These are phyloP conservation scores for Melipona quadrifasciata DNA, from an alignment of 1,140 invertebrate genomes.

Conservation along the genomic window DNA sequence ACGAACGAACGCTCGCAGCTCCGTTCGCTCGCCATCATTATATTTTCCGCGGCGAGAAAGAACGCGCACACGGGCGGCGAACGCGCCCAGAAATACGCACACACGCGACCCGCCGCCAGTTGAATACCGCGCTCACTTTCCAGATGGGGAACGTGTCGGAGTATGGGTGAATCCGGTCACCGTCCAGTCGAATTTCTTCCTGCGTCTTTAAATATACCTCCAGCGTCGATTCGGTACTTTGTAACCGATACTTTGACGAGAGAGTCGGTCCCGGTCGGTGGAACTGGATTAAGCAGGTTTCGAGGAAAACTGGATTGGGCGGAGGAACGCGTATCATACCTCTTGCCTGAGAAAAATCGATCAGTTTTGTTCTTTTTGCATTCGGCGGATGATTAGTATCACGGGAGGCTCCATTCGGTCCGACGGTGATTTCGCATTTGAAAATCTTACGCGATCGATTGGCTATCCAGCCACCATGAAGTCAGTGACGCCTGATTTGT, in stretches of 20 bases:
- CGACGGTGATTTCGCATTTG: neutral
- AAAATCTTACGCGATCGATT: neutral
- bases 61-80: constrained; percentile 46
- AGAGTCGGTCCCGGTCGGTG: neutral
- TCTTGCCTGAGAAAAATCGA: neutral
- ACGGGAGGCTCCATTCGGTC: neutral
- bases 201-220: constrained; percentile 27
- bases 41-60: constrained; percentile 74
- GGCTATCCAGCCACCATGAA: neutral
- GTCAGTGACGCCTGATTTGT: neutral
- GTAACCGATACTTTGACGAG: constrained; percentile 30
- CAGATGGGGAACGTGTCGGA: neutral
- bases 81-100: constrained; percentile 34
- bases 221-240: constrained; percentile 25
- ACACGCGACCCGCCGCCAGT: constrained; percentile 1
- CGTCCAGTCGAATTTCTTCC: constrained; percentile 18
- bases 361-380: neutral
- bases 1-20: constrained; percentile 61
- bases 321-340: neutral
- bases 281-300: neutral
- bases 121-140: constrained; percentile 11
- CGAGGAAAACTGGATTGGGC: constrained; percentile 32
- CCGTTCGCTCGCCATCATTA: constrained; percentile 78
- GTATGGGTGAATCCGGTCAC: constrained; percentile 19
- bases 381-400: neutral